Conservation (phyloP, 2,888 invertebrate genomes). For the Oscheius sp. region DNA sequence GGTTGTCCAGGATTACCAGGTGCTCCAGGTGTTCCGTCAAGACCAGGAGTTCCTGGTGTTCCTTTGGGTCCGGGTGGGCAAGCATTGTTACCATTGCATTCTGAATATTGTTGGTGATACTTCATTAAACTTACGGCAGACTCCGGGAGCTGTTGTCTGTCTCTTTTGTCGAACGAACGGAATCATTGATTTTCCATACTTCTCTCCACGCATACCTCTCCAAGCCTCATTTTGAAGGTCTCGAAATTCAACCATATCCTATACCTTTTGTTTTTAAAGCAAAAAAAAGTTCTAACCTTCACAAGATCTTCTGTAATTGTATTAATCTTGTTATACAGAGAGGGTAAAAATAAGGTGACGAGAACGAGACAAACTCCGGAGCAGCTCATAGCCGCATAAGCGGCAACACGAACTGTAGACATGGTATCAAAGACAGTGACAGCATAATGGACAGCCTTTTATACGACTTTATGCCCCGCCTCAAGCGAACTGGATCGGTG, state of each 20-base stretch:
- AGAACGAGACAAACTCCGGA: constrained; percentile 40
- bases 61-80: constrained; percentile 52
- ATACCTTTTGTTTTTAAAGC: constrained; percentile 6
- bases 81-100: constrained; percentile 43
- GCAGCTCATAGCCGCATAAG: constrained; percentile 52
- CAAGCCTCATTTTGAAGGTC: constrained; percentile 2
- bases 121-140: constrained; percentile 22
- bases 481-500: not conserved
- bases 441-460: not conserved
- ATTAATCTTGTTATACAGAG: constrained; percentile 47
- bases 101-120: no score
- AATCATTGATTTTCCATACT: constrained; percentile 40
- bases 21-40: constrained; percentile 46
- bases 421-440: no score
- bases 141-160: constrained; percentile 48
- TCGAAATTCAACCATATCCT: constrained; percentile 16
- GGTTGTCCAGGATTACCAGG: constrained; percentile 46
- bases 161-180: constrained; percentile 51
- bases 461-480: not conserved
- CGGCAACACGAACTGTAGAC: constrained; percentile 53
- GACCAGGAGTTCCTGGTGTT: constrained; percentile 45
- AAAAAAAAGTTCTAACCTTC: not conserved
- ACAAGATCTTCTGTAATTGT: constrained; percentile 48
- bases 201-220: constrained; percentile 34
- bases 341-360: constrained; percentile 46